phyloP scores from a whole-genome alignment of 2,113 vertebrate genomes.

The Crypturellus undulatus region DNA sequence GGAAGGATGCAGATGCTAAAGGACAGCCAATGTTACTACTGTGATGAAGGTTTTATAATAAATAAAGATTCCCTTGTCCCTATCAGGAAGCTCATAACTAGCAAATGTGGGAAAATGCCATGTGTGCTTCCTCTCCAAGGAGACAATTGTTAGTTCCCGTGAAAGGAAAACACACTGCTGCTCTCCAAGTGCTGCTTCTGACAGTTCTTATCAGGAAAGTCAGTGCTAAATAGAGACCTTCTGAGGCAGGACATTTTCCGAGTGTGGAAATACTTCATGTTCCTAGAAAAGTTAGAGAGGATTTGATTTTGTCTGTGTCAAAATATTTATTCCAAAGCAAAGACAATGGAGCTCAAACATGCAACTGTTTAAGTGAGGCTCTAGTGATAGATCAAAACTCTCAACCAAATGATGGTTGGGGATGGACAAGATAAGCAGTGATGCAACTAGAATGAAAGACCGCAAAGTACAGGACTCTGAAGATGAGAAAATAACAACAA shows the following conservation, averaged over 20 bases:
- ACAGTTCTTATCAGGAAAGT: background rate
- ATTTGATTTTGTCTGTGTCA: background rate
- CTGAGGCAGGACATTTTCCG: background rate
- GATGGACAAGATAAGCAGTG: background rate
- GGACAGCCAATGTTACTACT: background rate
- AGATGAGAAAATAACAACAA: background rate
- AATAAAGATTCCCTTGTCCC: background rate
- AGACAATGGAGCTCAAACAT: rapidly evolving
- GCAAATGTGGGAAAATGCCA: background rate
- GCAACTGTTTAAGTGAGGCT: background rate
- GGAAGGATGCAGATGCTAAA: background rate
- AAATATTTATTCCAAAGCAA: background rate
- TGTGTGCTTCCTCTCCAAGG: constrained; percentile 30
- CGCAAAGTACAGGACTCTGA: background rate
- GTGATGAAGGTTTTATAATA: background rate
- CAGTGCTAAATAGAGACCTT: background rate
- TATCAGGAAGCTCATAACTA: background rate
- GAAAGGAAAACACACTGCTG: background rate
- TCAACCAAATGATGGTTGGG: background rate
- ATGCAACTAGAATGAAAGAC: background rate
- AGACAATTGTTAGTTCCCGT: background rate
- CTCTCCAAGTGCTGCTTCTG: background rate
- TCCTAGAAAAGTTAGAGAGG: background rate
- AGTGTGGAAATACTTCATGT: background rate
- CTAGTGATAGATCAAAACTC: rapidly evolving